Conservation (phyloP, 2,888 invertebrate species). For the Sphecodes monilicornis region DNA sequence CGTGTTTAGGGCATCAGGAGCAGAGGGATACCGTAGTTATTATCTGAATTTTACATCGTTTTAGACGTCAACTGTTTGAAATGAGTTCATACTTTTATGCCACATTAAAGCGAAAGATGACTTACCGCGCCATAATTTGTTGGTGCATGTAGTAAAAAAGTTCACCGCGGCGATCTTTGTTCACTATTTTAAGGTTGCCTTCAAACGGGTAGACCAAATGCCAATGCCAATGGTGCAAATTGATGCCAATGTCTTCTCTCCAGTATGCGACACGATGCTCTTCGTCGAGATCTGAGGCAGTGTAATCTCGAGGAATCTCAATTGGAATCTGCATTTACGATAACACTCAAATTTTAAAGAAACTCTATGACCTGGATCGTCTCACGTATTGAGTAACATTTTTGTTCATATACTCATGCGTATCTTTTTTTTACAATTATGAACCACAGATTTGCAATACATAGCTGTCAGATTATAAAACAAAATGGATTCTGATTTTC, state of each 20-base stretch:
- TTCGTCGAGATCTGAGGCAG: slow-evolving; percentile 90
- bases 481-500: neutral
- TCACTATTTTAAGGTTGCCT: slow-evolving; percentile 88
- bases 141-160: slow-evolving; percentile 93
- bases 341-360: neutral
- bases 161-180: slow-evolving; percentile 91
- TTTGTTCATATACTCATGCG: neutral
- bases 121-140: slow-evolving; percentile 87
- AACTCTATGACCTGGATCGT: neutral
- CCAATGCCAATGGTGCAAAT: slow-evolving; percentile 97
- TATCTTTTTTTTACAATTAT: neutral
- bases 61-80: too few species aligned
- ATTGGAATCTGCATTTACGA: slow-evolving; percentile 84
- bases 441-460: neutral
- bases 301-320: slow-evolving; percentile 90
- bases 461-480: neutral
- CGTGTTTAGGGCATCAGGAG: too few species aligned
- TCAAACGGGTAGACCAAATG: slow-evolving; percentile 94
- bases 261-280: slow-evolving; percentile 94
- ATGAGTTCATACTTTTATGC: neutral
- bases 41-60: too few species aligned
- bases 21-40: too few species aligned
- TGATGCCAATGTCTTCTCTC: slow-evolving; percentile 93
- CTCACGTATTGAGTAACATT: neutral
- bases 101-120: neutral